These are phyloP conservation scores for Choristoneura rosaceana DNA, from an alignment of 2,888 invertebrate species.

Conservation along the genomic window DNA sequence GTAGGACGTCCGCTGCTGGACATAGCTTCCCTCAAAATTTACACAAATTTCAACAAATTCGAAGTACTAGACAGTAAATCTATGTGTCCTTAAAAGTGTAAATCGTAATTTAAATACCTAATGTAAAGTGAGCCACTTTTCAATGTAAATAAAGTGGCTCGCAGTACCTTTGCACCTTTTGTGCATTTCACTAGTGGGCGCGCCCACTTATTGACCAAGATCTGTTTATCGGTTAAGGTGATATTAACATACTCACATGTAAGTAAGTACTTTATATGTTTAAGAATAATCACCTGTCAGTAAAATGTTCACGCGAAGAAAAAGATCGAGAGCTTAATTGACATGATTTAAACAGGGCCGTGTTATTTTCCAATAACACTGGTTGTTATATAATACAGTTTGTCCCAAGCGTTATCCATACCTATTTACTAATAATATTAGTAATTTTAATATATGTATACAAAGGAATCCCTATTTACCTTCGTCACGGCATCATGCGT, in stretches of 20 bases:
- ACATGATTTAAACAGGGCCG: no score
- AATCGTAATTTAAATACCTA: background rate
- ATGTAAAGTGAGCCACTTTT: slow-evolving; percentile 13
- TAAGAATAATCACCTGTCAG: background rate
- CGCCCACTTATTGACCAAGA: slow-evolving; percentile 54
- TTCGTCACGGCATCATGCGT: no score
- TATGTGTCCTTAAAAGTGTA: background rate
- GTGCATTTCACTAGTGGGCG: slow-evolving; percentile 60
- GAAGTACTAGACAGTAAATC: background rate
- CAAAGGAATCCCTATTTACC: no score
- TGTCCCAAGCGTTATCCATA: no score
- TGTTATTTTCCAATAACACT: no score
- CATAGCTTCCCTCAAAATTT: no score
- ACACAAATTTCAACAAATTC: background rate
- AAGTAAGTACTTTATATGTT: slow-evolving; percentile 8
- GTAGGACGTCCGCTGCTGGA: no score
- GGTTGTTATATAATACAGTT: no score
- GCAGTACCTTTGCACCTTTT: slow-evolving; percentile 43
- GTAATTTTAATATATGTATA: no score
- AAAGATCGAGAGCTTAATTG: no score
- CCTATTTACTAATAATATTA: no score
- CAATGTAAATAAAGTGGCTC: slow-evolving; percentile 27
- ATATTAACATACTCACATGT: slow-evolving; percentile 15
- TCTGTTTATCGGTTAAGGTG: slow-evolving; percentile 31
- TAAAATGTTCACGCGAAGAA: no score